These are phyloP conservation scores for Rhyacophila brunnea DNA, from an alignment of 1,140 invertebrate species.

Conservation along the genomic window DNA sequence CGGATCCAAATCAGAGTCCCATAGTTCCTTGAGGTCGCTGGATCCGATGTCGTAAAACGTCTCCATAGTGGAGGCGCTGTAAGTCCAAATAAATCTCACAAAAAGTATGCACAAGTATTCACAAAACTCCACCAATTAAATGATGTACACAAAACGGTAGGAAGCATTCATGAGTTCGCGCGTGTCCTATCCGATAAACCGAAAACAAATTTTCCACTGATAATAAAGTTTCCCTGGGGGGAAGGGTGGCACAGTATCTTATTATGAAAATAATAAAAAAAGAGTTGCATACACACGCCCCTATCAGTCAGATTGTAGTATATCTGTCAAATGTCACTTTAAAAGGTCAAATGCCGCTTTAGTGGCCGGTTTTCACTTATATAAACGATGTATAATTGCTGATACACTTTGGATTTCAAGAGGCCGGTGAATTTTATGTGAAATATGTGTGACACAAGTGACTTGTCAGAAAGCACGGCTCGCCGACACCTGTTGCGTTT, in stretches of 20 bases:
- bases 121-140: slow-evolving; percentile 17
- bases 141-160: slow-evolving; percentile 4
- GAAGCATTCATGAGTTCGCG: slow-evolving; percentile 14
- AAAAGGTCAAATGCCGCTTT: slow-evolving; percentile 13
- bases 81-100: background rate
- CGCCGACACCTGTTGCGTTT: slow-evolving; percentile 18
- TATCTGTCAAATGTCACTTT: slow-evolving; percentile 21
- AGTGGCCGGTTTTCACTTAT: slow-evolving; percentile 13
- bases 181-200: background rate
- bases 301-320: slow-evolving; percentile 4
- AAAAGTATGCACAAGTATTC: slow-evolving; percentile 10
- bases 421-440: background rate
- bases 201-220: slow-evolving; percentile 15
- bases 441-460: slow-evolving; percentile 17
- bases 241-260: too few species aligned
- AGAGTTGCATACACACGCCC: slow-evolving; percentile 23
- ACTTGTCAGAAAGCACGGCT: slow-evolving; percentile 10
- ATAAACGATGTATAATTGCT: background rate
- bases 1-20: slow-evolving; percentile 75
- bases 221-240: too few species aligned
- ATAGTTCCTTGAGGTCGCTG: slow-evolving; percentile 71
- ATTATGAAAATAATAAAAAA: slow-evolving; percentile 9
- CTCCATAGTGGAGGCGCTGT: slow-evolving; percentile 54
- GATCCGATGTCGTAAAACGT: slow-evolving; percentile 66
- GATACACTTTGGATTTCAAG: slow-evolving; percentile 13